phyloP scores from a whole-genome alignment of 1,140 invertebrate genomes.

The Lasioglossum albipes region DNA sequence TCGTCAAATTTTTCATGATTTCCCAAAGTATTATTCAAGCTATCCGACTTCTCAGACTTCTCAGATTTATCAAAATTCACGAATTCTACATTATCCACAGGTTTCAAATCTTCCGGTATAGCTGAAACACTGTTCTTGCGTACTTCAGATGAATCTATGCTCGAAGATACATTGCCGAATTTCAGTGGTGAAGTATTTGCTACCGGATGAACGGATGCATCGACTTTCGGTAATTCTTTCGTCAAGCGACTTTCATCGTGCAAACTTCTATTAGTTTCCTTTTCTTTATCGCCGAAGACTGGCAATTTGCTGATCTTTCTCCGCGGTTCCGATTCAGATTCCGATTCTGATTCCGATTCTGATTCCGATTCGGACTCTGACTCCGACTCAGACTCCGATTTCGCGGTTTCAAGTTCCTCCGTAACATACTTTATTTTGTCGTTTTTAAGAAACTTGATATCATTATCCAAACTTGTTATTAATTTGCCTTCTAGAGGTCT shows the following conservation, averaged over 20 bases:
- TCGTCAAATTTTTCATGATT: slow-evolving; percentile 51
- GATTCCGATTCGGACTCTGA: too few relatives aligned
- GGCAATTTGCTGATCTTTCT: slow-evolving; percentile 45
- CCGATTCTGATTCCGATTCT: too few relatives aligned
- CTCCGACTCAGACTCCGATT: too few relatives aligned
- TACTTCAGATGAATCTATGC: slow-evolving; percentile 29
- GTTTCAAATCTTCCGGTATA: slow-evolving; percentile 23
- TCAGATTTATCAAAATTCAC: slow-evolving; percentile 20
- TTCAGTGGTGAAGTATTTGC: slow-evolving; percentile 34
- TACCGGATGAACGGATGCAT: slow-evolving; percentile 25
- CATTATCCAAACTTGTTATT: slow-evolving; percentile 29
- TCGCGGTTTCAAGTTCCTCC: slow-evolving; percentile 29
- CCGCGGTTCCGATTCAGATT: slow-evolving; percentile 11
- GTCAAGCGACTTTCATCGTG: slow-evolving; percentile 22
- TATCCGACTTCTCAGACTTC: slow-evolving; percentile 39
- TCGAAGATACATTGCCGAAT: slow-evolving; percentile 39
- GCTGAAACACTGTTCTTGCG: slow-evolving; percentile 37
- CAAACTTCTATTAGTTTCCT: slow-evolving; percentile 40
- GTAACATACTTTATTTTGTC: slow-evolving; percentile 10
- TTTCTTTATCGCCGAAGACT: slow-evolving; percentile 24
- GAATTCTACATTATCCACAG: slow-evolving; percentile 36
- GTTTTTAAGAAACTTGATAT: slow-evolving; percentile 21
- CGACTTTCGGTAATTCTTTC: slow-evolving; percentile 30
- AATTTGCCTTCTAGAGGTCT: slow-evolving; percentile 38
- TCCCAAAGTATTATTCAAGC: slow-evolving; percentile 26